Conservation (phyloP, 2,797 vertebrate species). For the Pristis pectinata region DNA sequence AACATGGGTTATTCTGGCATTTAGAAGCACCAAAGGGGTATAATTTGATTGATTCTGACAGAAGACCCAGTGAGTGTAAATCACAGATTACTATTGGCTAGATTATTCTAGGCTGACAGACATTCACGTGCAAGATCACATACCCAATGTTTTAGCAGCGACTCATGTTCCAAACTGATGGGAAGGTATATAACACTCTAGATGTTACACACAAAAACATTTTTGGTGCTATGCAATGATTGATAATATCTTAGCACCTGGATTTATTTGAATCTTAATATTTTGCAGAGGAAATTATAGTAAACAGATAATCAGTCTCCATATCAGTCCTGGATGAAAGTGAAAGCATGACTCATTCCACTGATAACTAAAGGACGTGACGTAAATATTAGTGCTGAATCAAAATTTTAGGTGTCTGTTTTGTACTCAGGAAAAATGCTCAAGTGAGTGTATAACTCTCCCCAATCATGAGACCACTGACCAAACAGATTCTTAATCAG, state of each 20-base stretch:
- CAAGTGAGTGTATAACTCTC: background rate
- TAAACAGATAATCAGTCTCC: background rate
- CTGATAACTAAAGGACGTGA: background rate
- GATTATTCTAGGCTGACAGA: background rate
- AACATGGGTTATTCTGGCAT: background rate
- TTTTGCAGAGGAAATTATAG: slow-evolving; percentile 7
- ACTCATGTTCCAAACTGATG: background rate
- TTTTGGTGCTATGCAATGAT: background rate
- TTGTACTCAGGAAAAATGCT: background rate
- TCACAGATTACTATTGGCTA: background rate
- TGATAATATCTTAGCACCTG: background rate
- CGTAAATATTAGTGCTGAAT: background rate
- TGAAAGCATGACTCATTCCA: slow-evolving; percentile 6
- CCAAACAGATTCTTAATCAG: background rate
- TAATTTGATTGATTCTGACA: background rate
- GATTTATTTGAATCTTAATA: slow-evolving; percentile 17
- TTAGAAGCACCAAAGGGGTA: background rate
- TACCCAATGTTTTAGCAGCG: background rate
- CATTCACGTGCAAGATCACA: background rate
- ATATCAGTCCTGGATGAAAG: background rate
- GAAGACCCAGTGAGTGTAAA: background rate
- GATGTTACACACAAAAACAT: background rate
- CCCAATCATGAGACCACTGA: background rate
- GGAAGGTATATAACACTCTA: background rate
- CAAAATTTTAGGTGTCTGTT: background rate